These are phyloP conservation scores for Heliothis peltigera DNA, from an alignment of 2,888 invertebrate species.

Conservation along the genomic window DNA sequence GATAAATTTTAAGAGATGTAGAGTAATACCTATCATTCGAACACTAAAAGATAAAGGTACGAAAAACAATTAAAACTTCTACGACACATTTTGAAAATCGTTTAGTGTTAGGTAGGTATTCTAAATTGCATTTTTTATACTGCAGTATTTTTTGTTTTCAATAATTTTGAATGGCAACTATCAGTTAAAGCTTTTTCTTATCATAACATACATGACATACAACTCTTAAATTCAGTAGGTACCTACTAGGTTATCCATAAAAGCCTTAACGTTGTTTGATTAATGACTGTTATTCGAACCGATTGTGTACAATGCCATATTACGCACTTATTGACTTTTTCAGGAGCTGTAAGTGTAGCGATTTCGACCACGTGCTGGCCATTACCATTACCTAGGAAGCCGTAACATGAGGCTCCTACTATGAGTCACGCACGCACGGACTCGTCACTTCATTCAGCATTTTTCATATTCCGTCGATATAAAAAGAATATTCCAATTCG, in stretches of 20 bases:
- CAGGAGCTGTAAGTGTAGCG: conserved; percentile 47
- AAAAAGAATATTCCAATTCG: conserved; percentile 13
- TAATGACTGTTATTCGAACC: conserved; percentile 54
- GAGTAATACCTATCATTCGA: too few relatives aligned
- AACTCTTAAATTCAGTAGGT: conserved; percentile 33
- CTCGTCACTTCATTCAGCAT: conserved; percentile 26
- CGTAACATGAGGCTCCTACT: conserved; percentile 56
- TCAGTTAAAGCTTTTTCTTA: not conserved
- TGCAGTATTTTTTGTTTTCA: too few relatives aligned
- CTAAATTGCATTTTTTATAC: too few relatives aligned
- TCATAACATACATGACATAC: conserved; percentile 14
- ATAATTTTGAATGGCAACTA: too few relatives aligned
- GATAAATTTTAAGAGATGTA: too few relatives aligned
- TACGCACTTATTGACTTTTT: conserved; percentile 58
- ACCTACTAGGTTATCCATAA: conserved; percentile 52
- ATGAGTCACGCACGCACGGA: conserved; percentile 54
- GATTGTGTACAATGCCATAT: conserved; percentile 57
- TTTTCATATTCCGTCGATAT: conserved; percentile 14
- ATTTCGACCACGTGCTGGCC: conserved; percentile 60
- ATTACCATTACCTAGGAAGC: conserved; percentile 57
- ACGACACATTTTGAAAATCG: too few relatives aligned
- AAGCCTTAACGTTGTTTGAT: conserved; percentile 38
- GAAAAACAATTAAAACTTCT: too few relatives aligned
- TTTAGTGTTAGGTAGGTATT: too few relatives aligned
- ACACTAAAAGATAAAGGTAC: too few relatives aligned